Base-by-base conservation (phyloP, 2,113 vertebrate species). In the Halichoeres trimaculatus region DNA sequence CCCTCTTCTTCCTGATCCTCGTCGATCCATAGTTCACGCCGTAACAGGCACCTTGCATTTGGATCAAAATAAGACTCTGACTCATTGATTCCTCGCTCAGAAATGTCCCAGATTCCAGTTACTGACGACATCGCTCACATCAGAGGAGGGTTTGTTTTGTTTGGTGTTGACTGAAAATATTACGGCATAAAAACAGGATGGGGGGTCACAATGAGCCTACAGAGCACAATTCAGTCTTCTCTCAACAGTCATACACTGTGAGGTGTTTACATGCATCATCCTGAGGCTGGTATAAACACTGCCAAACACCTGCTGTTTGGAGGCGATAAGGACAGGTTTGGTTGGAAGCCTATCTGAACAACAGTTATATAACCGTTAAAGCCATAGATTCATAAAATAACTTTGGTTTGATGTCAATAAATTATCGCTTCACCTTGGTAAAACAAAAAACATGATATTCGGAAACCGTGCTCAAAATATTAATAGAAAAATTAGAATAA, bases 41-140 rank as follows among this genome's bases (percentile, higher is more conserved):
- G 26, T 30, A 51, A 62, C 14, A 16, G 40, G 9, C 20, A n/a
- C 38, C 16, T 74, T 45, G 47, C 10, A 36, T 48, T 61, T 41
- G 4, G 45, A 52, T 13, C 51, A 30, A 43, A 43, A 43, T 53
- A 14, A 24, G 14, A 34, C n/a, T 50, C n/a, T 55, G 34, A 50
- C 48, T 65, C 55, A 68, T 66, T 56, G 34, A 66, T 75, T 55
- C 4, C 12, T 57, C 48, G 66, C 22, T 24, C 9, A 67, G 13
- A 70, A 50, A 74, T 45, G 26, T 52, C 20, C 24, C 36, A 66
- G 16, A 66, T 57, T 62, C 40, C 38, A 62, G 47, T 35, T 48
- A 53, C 6, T 40, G 38, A 40, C 5, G 6, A 53, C 35, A 48
- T 54, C 26, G 17, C 22, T 30, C 8, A 23, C 16, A 50, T 13